Evolutionary conservation across 2,888 invertebrate genomes (phyloP).

Genomic region (Seira musarum): DNA sequence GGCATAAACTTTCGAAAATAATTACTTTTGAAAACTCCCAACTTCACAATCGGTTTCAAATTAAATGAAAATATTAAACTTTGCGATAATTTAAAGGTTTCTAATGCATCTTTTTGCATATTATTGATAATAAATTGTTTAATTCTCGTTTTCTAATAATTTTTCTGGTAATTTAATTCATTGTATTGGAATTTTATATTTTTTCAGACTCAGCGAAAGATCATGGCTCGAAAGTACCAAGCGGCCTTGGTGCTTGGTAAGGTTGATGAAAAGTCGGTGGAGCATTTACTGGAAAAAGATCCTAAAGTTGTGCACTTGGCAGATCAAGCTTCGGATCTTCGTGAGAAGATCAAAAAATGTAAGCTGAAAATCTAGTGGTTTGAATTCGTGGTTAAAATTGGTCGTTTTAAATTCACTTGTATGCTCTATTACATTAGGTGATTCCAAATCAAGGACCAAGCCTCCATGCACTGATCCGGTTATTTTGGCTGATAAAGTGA

Average conservation of each 20-base stretch:
- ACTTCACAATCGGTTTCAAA: no score
- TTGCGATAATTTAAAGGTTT: no score
- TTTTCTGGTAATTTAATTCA: no score
- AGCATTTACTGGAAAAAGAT: conserved; percentile 65
- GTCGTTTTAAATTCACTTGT: background rate
- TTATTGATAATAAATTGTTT: no score
- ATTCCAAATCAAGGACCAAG: background rate
- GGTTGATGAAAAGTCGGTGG: conserved; percentile 63
- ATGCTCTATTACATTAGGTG: background rate
- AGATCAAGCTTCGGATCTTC: conserved; percentile 54
- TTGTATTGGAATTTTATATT: no score
- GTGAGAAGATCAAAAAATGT: conserved; percentile 56
- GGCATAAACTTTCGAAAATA: no score
- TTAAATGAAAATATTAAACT: no score
- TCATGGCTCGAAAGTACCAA: conserved; percentile 61
- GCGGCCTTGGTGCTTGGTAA: conserved; percentile 62
- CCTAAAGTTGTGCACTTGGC: conserved; percentile 61
- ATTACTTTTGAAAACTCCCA: no score
- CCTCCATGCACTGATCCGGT: conserved; percentile 53
- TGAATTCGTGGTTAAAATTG: background rate
- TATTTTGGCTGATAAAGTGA: conserved; percentile 50
- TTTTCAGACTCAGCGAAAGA: conserved; percentile 28
- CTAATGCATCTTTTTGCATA: no score
- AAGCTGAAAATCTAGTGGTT: conserved; percentile 29
- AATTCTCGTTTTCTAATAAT: no score